Base-by-base conservation (phyloP, 2,888 invertebrate genomes). In the Macrosiphum euphorbiae region DNA sequence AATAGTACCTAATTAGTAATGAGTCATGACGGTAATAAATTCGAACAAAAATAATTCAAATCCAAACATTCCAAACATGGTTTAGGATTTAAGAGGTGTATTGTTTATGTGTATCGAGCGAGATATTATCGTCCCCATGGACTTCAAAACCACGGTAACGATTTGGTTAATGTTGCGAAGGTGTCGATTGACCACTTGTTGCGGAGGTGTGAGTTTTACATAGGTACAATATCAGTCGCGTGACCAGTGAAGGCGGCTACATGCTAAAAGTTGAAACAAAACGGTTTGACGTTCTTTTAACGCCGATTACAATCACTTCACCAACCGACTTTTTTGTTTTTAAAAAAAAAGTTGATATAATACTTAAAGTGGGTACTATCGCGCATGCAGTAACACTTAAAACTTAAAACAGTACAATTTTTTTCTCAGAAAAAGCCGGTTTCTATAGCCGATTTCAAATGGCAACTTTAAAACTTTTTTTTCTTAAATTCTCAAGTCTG, bases 161-260 rank as follows among this genome's bases (percentile, higher is more conserved):
- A 55, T 41, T 44, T 44, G 24, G 13, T 85, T 85, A 44, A 85
- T 44, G 20, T 78, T n/a, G n/a, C 3, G 85, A 78, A 92, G 88
- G 67, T 92, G 88, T 78, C 52, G 92, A 92, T 88, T 92, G 92
- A 88, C 88, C 55, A 92, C 92, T 78, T 92, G 92, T 88, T 88
- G 92, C 0, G n/a, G 26, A 35, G 35, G 78, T 78, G 78, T 35
- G 78, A 78, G 20, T 78, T 78, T 78, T 20, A 7, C 58, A 55
- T 55, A 16, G n/a, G 67, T 67, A n/a, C n/a, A n/a, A 67, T 67
- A n/a, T n/a, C n/a, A 67, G 67, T n/a, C 78, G 35, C 78, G 78
- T 78, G 78, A 78, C 78, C 78, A 35, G 35, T 35, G 20, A 35
- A 35, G 35, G 35, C 3, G 67, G n/a, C 67, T 67, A 78, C 78